Base-by-base conservation (phyloP, 2,888 invertebrate genomes). In the Alcis repandata region DNA sequence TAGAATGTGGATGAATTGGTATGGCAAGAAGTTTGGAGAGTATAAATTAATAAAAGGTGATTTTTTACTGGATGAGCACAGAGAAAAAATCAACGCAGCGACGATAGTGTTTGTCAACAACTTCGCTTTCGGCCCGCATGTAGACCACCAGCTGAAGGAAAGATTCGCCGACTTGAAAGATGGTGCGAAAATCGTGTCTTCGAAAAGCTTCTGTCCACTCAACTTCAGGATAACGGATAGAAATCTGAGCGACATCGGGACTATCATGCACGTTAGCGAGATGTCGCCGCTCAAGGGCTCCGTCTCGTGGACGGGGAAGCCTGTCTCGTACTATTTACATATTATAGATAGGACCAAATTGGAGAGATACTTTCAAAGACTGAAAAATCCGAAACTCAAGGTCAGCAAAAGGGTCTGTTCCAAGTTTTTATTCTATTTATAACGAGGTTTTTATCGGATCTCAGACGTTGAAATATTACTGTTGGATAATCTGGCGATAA, bases 41-140 rank as follows among this genome's bases (percentile, higher is more conserved):
- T 99, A 98, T 93, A 96, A 97, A 89, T 94, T 99, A 78, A 96
- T 98, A 74, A 98, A 98, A 82, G 99, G 99, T 46, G 99, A 99
- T 89, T 99, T 99, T 91, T 92, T 99, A 73, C 95, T 96, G 77
- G 97, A 98, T 79, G 97, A 98, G 82, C 97, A 98, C 89, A 96
- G 98, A 74, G 98, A 99, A 86, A 97, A 97, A 89, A 99, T 99
- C 76, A 98, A 98, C 77, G 96, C 97, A 76, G 97, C 99, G 11
- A 97, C 98, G 40, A 97, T 99, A 82, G 98, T 99, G 69, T 99
- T 99, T 94, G 99, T 99, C 43, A 99, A 99, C 94, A 99, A 99
- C 94, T 99, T 98, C 94, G 99, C 99, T 45, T 99, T 99, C 90
- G 99, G 99, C 11, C 99, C 99, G 27, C 96, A 96, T 72, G 98